These are phyloP conservation scores for Benthosema pterotum DNA, from an alignment of 2,797 vertebrate genomes.

Conservation along the genomic window DNA sequence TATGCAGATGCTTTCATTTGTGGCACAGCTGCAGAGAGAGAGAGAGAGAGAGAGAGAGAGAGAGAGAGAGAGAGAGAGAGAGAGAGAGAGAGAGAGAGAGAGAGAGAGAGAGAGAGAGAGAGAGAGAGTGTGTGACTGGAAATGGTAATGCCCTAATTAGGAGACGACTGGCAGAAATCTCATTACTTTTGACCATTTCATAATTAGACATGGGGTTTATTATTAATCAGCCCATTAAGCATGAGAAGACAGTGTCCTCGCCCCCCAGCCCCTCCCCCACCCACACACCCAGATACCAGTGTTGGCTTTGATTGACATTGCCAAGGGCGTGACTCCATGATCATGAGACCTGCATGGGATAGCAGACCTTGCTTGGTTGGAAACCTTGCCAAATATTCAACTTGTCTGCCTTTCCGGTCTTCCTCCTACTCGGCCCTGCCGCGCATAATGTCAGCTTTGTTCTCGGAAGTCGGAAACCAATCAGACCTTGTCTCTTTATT, in stretches of 20 bases:
- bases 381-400: too few species aligned
- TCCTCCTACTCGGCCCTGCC: too few species aligned
- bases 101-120: slow-evolving; percentile 8
- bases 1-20: slow-evolving; percentile 49
- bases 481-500: too few species aligned
- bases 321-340: slow-evolving; percentile 43
- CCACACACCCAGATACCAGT: slow-evolving; percentile 29
- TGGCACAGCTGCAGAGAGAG: not conserved
- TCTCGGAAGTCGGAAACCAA: too few species aligned
- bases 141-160: slow-evolving; percentile 60
- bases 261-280: slow-evolving; percentile 22
- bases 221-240: slow-evolving; percentile 68
- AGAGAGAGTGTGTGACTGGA: slow-evolving; percentile 29
- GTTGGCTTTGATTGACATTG: slow-evolving; percentile 60
- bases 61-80: too few species aligned
- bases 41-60: too few species aligned
- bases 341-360: slow-evolving; percentile 49
- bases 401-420: too few species aligned
- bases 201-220: slow-evolving; percentile 68
- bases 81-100: not conserved
- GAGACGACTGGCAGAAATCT: slow-evolving; percentile 58
- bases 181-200: slow-evolving; percentile 65
- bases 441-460: too few species aligned
- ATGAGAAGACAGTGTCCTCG: slow-evolving; percentile 39
- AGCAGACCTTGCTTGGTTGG: slow-evolving; percentile 36